Conservation (phyloP, 2,797 vertebrate genomes). For the Myotis daubentonii region DNA sequence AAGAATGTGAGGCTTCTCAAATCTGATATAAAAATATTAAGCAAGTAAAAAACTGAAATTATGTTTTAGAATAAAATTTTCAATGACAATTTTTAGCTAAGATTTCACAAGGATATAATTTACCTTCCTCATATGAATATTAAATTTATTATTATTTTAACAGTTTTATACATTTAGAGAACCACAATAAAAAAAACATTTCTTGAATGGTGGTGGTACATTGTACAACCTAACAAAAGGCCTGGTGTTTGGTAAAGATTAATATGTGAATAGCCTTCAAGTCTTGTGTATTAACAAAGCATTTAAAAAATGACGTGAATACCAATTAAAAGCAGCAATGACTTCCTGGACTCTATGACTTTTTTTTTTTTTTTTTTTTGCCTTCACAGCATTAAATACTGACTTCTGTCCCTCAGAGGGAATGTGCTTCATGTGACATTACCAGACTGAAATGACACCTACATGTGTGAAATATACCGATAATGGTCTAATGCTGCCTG, state of each 20-base stretch:
- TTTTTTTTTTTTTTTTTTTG: background rate
- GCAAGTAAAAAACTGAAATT: constrained; percentile 29
- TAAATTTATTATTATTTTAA: constrained; percentile 4
- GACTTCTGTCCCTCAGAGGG: background rate
- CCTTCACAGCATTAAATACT: background rate
- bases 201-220: background rate
- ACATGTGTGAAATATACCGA: background rate
- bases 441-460: background rate
- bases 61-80: constrained; percentile 42
- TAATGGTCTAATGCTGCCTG: background rate
- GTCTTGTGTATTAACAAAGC: background rate
- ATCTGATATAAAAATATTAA: constrained; percentile 55
- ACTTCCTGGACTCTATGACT: background rate
- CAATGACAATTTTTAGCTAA: background rate
- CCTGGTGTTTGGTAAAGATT: background rate
- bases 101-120: background rate
- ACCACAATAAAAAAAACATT: background rate
- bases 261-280: background rate
- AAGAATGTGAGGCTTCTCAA: constrained; percentile 70
- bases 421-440: background rate
- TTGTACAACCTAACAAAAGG: background rate
- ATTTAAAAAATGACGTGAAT: background rate
- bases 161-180: background rate
- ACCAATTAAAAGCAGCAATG: background rate
- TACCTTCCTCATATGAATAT: background rate